Conservation (phyloP, 2,797 vertebrate species). For the Crax fasciolata region DNA sequence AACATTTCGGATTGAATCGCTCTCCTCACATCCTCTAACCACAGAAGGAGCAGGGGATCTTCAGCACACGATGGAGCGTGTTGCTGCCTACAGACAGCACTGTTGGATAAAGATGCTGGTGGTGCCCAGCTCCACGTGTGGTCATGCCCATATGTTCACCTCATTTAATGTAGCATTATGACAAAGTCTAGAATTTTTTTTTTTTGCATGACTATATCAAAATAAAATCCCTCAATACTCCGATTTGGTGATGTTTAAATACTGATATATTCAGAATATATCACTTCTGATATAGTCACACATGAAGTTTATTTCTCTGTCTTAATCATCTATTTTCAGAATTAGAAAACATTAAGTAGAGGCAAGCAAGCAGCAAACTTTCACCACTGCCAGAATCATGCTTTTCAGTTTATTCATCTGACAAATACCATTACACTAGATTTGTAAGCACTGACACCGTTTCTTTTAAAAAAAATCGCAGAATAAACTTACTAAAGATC, state of each 20-base stretch:
- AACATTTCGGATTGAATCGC: background rate
- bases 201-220: background rate
- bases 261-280: background rate
- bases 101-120: background rate
- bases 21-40: background rate
- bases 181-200: background rate
- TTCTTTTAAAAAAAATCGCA: constrained; percentile 20
- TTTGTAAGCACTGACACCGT: background rate
- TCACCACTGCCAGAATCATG: background rate
- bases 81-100: background rate
- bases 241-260: background rate
- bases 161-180: background rate
- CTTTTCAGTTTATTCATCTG: background rate
- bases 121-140: rapidly evolving
- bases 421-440: background rate
- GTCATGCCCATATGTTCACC: background rate
- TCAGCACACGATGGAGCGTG: background rate
- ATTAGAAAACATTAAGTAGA: background rate
- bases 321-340: background rate
- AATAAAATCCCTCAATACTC: background rate
- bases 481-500: constrained; percentile 13
- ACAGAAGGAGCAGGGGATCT: background rate
- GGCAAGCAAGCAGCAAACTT: background rate
- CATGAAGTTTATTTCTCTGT: background rate
- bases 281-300: background rate